These are phyloP conservation scores for Aspidiotus destructor DNA, from an alignment of 2,888 invertebrate genomes.

Conservation along the genomic window DNA sequence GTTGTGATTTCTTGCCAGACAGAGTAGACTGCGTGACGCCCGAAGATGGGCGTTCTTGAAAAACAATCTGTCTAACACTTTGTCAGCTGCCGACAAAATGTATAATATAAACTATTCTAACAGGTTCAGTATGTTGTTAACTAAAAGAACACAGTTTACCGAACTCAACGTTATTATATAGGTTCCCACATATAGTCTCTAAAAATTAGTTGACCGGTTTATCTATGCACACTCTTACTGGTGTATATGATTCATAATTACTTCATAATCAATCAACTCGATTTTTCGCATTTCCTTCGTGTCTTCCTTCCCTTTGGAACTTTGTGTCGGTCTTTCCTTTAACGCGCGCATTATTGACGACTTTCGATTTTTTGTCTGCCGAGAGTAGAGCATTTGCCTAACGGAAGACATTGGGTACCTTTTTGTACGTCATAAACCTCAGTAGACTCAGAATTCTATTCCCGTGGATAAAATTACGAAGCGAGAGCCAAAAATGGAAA, in stretches of 20 bases:
- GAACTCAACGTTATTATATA: neutral
- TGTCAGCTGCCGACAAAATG: constrained; percentile 18
- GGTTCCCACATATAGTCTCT: neutral
- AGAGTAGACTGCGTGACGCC: constrained; percentile 27
- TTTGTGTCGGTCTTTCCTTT: constrained; percentile 15
- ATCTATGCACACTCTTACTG: neutral
- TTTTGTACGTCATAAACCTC: too few relatives aligned
- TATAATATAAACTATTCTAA: constrained; percentile 19
- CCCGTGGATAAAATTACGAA: too few relatives aligned
- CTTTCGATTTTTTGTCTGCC: constrained; percentile 9
- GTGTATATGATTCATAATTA: constrained; percentile 6
- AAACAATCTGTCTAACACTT: constrained; percentile 19
- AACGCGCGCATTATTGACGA: neutral
- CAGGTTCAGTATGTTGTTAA: constrained; percentile 25
- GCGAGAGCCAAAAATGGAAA: too few relatives aligned
- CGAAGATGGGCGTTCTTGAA: constrained; percentile 17
- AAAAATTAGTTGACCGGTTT: neutral
- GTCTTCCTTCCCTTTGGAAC: constrained; percentile 18
- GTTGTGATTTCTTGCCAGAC: neutral
- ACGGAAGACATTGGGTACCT: too few relatives aligned
- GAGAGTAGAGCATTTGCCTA: neutral
- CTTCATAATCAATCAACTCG: constrained; percentile 8
- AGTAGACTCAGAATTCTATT: too few relatives aligned
- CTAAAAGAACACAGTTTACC: neutral
- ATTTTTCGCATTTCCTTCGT: constrained; percentile 20